phyloP scores from a whole-genome alignment of 1,140 invertebrate species.

The Eumeta japonica region DNA sequence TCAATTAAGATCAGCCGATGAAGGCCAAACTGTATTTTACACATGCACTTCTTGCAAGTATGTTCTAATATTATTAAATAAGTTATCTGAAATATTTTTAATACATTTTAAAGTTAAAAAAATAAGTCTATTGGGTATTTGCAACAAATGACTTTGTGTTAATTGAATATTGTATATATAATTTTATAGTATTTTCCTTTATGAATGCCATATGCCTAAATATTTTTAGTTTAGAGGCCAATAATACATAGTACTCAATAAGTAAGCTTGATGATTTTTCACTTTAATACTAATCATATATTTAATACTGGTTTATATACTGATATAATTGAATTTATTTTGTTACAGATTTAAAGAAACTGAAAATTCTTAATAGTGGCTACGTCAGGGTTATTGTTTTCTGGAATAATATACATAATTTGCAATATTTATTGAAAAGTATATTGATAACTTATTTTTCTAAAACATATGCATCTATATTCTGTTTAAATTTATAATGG shows the following conservation, averaged over 20 bases:
- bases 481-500: too few relatives aligned
- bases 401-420: too few relatives aligned
- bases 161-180: background rate
- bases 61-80: conserved; percentile 21
- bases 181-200: conserved; percentile 3
- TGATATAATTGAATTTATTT: conserved; percentile 19
- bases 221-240: too few relatives aligned
- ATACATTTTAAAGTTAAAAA: conserved; percentile 2
- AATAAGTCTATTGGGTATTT: too few relatives aligned
- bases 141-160: too few relatives aligned
- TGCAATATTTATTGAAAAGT: too few relatives aligned
- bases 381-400: too few relatives aligned
- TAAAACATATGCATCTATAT: too few relatives aligned
- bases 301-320: background rate
- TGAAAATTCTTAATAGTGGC: conserved; percentile 66
- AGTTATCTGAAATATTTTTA: conserved; percentile 6
- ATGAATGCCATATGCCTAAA: conserved; percentile 7
- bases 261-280: too few relatives aligned
- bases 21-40: conserved; percentile 98
- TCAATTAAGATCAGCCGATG: conserved; percentile 94
- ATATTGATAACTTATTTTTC: too few relatives aligned
- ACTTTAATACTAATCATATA: background rate
- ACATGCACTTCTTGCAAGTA: conserved; percentile 94
- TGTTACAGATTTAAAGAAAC: conserved; percentile 69
- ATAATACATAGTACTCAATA: too few relatives aligned